Evolutionary conservation across 2,113 vertebrate genomes (phyloP), one percentile per base, ranked within the genome.

Genomic region (Cyprinus carpio): DNA sequence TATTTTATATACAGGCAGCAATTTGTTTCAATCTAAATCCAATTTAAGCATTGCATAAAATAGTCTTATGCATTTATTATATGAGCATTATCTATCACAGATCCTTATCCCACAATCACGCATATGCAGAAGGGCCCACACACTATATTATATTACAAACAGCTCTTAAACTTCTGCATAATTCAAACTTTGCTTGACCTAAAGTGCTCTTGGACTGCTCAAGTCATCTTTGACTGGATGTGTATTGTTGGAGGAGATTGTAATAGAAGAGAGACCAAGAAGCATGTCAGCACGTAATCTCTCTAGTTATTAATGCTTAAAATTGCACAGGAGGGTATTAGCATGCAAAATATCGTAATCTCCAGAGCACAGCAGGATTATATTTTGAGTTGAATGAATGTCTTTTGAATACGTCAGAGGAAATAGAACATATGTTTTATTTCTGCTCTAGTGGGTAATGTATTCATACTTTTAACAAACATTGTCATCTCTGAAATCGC

Each of bases 281-380:
- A 84, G 89, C 75, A 84, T 81, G 84, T 87, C 82, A 88, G 82
- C 83, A 83, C 74, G 46, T 88, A 86, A 90, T 88, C 87, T 87
- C 72, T 69, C 76, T 76, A 89, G 86, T 89, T 87, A 87, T 89
- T 84, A 84, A 87, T 90, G 87, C 81, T 88, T 89, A 86, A 88
- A 88, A 87, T 82, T 88, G 85, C 81, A 85, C 87, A 88, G 71
- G 80, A 83, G 62, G 82, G 88, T 80, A 88, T 90, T 90, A 89
- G 87, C 83, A 88, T 90, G 86, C 82, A 88, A 84, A 89, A 87
- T 86, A 86, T 86, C 18, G 75, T 90, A 89, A 89, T 89, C 90
- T 84, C 84, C 9, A n/a, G 81, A 81, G 86, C 84, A 86, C 84
- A 81, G 86, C 60, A 83, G 90, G 90, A 89, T 88, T 89, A 91